These are phyloP conservation scores for Vireo griseus DNA, from an alignment of 2,797 vertebrate genomes.

Conservation along the genomic window DNA sequence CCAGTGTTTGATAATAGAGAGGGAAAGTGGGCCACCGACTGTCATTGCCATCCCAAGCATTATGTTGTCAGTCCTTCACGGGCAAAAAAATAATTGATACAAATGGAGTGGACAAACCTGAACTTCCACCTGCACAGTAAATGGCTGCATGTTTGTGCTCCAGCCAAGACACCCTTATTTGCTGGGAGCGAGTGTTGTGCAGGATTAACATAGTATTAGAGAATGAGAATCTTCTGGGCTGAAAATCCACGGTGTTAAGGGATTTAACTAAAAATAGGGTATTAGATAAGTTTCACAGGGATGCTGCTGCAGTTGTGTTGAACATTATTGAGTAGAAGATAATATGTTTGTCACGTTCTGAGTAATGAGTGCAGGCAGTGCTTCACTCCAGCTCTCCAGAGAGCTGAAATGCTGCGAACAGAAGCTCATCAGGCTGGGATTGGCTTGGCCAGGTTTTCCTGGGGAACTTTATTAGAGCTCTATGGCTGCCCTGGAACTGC, in stretches of 20 bases:
- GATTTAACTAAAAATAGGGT: conserved; percentile 55
- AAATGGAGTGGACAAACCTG: background rate
- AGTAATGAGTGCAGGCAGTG: background rate
- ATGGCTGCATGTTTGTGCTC: background rate
- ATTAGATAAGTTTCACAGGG: conserved; percentile 12
- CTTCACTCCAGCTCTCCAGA: background rate
- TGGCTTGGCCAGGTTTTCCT: background rate
- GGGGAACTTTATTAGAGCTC: background rate
- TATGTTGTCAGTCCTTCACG: background rate
- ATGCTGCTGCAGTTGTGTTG: background rate
- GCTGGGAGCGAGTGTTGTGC: background rate
- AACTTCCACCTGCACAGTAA: background rate
- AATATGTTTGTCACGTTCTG: background rate
- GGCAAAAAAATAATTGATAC: background rate
- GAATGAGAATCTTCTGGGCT: conserved; percentile 27
- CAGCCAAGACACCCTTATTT: background rate
- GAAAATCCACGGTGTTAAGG: conserved; percentile 38
- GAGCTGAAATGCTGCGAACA: background rate
- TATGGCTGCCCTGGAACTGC: background rate
- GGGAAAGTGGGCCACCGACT: background rate
- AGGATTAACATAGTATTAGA: conserved; percentile 37
- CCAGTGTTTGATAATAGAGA: background rate
- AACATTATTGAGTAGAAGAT: conserved; percentile 15
- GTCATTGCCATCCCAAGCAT: background rate
- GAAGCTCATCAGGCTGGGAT: background rate